Conservation (phyloP, 1,140 invertebrate species). For the Dryas iulia region DNA sequence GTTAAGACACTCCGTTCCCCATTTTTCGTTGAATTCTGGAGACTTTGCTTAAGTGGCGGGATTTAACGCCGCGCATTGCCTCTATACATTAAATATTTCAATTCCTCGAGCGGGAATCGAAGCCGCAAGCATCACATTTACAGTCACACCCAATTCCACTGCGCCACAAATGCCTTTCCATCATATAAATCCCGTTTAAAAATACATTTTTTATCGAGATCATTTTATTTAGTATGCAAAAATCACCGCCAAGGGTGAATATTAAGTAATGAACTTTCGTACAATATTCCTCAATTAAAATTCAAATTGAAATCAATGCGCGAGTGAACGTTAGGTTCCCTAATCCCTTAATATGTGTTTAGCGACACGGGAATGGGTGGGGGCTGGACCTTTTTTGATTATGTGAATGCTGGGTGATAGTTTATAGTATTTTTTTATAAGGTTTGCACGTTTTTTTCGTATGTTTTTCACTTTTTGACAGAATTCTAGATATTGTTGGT, state of each 20-base stretch:
- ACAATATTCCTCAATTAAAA: constrained; percentile 81
- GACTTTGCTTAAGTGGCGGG: no score
- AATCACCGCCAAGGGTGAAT: constrained; percentile 74
- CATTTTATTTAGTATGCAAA: constrained; percentile 72
- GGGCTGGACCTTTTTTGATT: constrained; percentile 6
- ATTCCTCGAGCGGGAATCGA: no score
- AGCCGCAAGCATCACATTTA: not conserved
- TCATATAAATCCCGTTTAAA: constrained; percentile 42
- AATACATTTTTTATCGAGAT: constrained; percentile 68
- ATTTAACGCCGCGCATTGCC: no score
- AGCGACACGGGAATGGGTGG: constrained; percentile 31
- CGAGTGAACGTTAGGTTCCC: constrained; percentile 50
- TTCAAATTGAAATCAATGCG: constrained; percentile 82
- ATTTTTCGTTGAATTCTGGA: no score
- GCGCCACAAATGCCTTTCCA: not conserved
- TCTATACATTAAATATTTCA: no score
- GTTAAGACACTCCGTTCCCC: no score
- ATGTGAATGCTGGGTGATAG: not conserved
- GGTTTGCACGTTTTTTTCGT: no score
- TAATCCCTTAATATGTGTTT: constrained; percentile 52
- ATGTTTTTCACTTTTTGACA: no score
- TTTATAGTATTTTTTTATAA: no score
- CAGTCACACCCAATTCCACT: not conserved
- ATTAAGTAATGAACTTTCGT: constrained; percentile 77
- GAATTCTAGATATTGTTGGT: no score